These are phyloP conservation scores for Gandaritis pyraliata DNA, from an alignment of 2,888 invertebrate genomes.

Conservation along the genomic window DNA sequence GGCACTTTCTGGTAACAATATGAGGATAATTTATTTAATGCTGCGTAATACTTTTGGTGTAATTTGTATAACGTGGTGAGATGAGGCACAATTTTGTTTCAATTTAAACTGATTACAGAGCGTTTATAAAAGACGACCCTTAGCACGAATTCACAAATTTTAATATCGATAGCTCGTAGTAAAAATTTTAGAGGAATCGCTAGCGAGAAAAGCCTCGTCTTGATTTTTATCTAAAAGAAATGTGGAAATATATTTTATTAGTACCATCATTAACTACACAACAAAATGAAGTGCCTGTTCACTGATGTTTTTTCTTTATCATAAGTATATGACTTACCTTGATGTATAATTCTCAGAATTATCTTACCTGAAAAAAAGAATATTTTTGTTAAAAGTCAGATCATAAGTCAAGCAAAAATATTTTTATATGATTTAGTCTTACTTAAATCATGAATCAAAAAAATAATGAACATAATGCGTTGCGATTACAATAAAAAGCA, in stretches of 20 bases:
- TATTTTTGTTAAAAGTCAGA: background rate
- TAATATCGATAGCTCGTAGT: background rate
- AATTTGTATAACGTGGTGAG: slow-evolving; percentile 16
- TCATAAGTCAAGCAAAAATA: background rate
- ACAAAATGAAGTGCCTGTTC: too few relatives aligned
- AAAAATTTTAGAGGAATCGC: background rate
- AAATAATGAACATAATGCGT: slow-evolving; percentile 22
- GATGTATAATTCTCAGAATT: background rate
- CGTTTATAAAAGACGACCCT: background rate
- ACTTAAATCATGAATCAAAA: background rate
- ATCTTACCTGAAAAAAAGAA: slow-evolving; percentile 47
- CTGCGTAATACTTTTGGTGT: slow-evolving; percentile 22
- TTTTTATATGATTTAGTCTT: background rate
- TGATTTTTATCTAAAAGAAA: too few relatives aligned
- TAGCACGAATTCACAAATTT: background rate
- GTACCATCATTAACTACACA: too few relatives aligned
- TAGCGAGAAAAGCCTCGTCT: too few relatives aligned
- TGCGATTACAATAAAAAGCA: slow-evolving; percentile 32
- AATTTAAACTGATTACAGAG: slow-evolving; percentile 12
- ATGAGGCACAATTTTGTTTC: slow-evolving; percentile 13
- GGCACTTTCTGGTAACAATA: slow-evolving; percentile 23
- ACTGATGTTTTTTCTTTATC: too few relatives aligned
- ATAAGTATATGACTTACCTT: background rate
- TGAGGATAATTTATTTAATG: slow-evolving; percentile 25
- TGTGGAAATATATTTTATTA: too few relatives aligned